Conservation (phyloP, 2,888 invertebrate species). For the Pristionchus maxplancki region DNA sequence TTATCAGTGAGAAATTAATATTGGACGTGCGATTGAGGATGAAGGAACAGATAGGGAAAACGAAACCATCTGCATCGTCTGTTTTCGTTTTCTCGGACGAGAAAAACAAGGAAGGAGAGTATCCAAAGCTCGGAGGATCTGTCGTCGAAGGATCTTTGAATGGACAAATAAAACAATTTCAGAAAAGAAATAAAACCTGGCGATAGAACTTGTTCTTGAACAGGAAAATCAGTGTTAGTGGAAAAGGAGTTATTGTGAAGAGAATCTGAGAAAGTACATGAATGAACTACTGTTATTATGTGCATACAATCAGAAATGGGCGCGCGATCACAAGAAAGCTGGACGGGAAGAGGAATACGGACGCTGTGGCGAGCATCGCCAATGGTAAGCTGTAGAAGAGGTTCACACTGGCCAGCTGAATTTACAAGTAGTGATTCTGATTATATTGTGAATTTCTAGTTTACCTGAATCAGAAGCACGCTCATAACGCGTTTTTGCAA, state of each 20-base stretch:
- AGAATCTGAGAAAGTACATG: neutral
- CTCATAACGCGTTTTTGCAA: neutral
- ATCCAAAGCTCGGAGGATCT: too few species aligned
- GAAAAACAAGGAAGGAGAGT: too few species aligned
- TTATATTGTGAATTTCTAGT: neutral
- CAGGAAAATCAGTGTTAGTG: neutral
- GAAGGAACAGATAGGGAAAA: too few species aligned
- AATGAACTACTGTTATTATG: neutral
- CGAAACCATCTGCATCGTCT: too few species aligned
- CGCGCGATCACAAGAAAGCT: neutral
- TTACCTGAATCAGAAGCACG: neutral
- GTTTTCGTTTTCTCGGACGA: too few species aligned
- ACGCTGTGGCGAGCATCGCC: neutral
- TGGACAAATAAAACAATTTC: too few species aligned
- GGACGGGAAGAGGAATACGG: neutral
- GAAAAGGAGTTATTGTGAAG: neutral
- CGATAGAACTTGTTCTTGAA: neutral
- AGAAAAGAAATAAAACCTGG: too few species aligned
- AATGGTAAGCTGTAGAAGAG: neutral
- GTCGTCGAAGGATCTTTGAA: too few species aligned
- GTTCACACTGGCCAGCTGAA: neutral
- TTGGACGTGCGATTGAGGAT: too few species aligned
- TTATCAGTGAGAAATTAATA: too few species aligned
- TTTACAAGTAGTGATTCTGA: neutral
- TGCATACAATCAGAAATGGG: neutral